phyloP scores from a whole-genome alignment of 2,113 vertebrate genomes.

The Australoheros scitulus region DNA sequence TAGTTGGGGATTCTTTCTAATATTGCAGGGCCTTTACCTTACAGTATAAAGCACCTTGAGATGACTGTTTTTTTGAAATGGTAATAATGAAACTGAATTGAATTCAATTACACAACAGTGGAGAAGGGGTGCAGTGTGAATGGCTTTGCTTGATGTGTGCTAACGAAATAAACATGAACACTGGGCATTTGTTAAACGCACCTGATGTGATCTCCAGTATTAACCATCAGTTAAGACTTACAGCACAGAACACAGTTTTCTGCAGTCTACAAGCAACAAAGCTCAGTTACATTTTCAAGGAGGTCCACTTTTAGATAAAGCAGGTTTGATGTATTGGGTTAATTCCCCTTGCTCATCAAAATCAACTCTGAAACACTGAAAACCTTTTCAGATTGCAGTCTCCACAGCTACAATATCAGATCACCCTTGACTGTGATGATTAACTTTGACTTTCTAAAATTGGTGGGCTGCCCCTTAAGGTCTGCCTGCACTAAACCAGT shows the following conservation, averaged over 20 bases:
- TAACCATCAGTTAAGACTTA: no score
- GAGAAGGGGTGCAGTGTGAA: background rate
- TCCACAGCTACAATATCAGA: background rate
- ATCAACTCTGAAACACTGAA: background rate
- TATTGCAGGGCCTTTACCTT: no score
- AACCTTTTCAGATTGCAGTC: background rate
- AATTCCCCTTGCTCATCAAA: background rate
- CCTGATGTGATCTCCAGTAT: no score
- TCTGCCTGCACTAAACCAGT: background rate
- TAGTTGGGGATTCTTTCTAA: no score
- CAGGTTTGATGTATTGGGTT: background rate
- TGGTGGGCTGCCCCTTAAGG: background rate
- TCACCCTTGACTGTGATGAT: background rate
- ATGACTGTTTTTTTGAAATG: no score
- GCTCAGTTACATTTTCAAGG: background rate
- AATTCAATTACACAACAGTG: background rate
- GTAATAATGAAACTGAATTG: no score
- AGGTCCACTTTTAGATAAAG: background rate
- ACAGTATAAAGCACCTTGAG: no score
- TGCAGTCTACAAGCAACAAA: background rate
- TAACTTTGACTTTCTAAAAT: constrained; percentile 11
- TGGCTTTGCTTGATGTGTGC: background rate
- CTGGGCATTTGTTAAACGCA: background rate
- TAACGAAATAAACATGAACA: background rate
- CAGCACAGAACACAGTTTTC: background rate